Evolutionary conservation across 2,888 invertebrate species (phyloP), one percentile per base, ranked within the genome.

Genomic region (Hirtodrosophila duncani): DNA sequence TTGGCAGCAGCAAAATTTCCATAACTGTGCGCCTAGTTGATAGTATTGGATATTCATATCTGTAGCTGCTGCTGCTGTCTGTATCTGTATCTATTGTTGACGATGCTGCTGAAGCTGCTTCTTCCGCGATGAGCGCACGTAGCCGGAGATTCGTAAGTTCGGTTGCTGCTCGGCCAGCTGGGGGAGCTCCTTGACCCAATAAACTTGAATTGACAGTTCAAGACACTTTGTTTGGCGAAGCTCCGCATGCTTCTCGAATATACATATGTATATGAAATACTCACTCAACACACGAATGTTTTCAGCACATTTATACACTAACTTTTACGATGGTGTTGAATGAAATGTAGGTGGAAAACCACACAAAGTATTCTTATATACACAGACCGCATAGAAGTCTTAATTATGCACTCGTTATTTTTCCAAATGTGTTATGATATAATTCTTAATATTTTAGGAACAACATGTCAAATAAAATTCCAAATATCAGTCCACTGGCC

Each of bases 101-200:
- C 17, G 41, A 18, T 20, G 52, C 23, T 52, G 7, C 18, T 16
- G 23, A 21, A 30, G 42, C 17, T 33, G 33, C 18, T 45, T 41
- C 30, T 68, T 68, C 55, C 53, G 63, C 70, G 41, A 55, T 53
- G 38, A 41, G 45, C 45, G 36, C 53, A 51, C 68, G 44, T 53
- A 55, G 31, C 41, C 42, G 24, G 14, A 41, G 59, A 29, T 44
- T 45, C 34, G 38, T 21, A 8, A 5, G 29, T n/a, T 8, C n/a
- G 13, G 42, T 23, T 27, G 23, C 33, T 45, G 30, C 33, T 30
- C 64, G 57, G 50, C 52, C 79, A 63, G 77, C 61, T 70, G 70
- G 60, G 50, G 31, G 61, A 63, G 65, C 77, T 81, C 85, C 85
- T 85, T 84, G 85, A 84, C 84, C 84, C 68, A 85, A 78, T 84